Percentiles rank a stretch among this genome's conserved stretches.
phyloP scores from a whole-genome alignment of 2,113 vertebrate genomes.

The Prolemur simus region DNA sequence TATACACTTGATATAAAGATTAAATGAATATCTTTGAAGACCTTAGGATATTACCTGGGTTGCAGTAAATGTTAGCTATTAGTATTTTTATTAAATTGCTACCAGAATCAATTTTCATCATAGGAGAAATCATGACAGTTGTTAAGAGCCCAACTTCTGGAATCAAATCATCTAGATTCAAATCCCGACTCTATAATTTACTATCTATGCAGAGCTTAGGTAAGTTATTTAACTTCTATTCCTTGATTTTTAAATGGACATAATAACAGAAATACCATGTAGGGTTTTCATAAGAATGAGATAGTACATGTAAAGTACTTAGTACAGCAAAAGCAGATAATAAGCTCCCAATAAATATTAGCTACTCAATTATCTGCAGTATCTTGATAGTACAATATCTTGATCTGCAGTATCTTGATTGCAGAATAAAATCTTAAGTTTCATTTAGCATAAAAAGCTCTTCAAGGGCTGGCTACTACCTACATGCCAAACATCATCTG shows the following conservation, averaged over 20 bases:
- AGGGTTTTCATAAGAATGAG: not conserved
- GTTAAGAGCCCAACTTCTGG: not conserved
- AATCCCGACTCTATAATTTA: not conserved
- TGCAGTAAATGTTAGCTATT: not conserved
- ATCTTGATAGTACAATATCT: not conserved
- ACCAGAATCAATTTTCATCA: slow-evolving; percentile 15
- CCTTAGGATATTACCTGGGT: not conserved
- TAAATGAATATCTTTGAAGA: not conserved
- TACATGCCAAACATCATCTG: not conserved
- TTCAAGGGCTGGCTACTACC: not conserved
- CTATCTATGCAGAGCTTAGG: not conserved
- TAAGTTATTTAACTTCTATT: not conserved
- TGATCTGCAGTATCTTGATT: not conserved
- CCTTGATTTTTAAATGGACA: not conserved
- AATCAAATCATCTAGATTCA: not conserved
- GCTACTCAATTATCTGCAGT: not conserved
- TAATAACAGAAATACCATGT: not conserved
- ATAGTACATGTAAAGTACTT: not conserved
- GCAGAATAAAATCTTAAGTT: not conserved
- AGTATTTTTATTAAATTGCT: slow-evolving; percentile 12
- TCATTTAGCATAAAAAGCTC: not conserved
- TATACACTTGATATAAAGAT: not conserved
- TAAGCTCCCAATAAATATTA: not conserved
- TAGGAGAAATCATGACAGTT: not conserved
- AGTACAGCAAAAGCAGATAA: not conserved